Base-by-base conservation (phyloP, 2,797 vertebrate genomes). In the Microctenopoma stevenorrisi region DNA sequence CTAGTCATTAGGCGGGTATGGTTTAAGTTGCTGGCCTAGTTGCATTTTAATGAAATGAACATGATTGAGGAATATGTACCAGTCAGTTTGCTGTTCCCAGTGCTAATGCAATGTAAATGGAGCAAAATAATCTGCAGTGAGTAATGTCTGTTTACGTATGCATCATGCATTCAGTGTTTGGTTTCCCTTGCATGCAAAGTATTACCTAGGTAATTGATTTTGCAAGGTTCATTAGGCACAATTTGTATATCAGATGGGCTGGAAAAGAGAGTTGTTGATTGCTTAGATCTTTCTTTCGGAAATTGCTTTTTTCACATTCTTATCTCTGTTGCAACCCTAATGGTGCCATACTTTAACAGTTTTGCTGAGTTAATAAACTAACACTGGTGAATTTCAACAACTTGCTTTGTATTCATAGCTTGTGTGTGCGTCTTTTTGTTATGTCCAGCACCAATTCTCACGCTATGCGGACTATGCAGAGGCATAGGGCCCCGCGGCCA, bases 221-320 rank as follows among this genome's bases (percentile, higher is more conserved):
- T 91, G 87, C 83, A 85, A 53, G 87, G 85, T 93, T 94, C 92
- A 93, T 94, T 93, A 93, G 86, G 91, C 86, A 81, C 89, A 93
- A 93, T 94, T 94, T 93, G 91, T 93, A 90, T 91, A 91, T 92
- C 87, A 91, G 91, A 92, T 91, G 91, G 89, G 89, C 87, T 91
- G 89, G 88, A 93, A 93, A 93, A 91, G 85, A 93, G 93, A 91
- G 89, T 89, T 90, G 88, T 92, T 93, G 88, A 93, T 94, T 92
- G 91, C 88, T 89, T 88, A 84, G 88, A 91, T 91, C 88, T 91
- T 90, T 86, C 86, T 90, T 92, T 88, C 52, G 72, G 82, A 89
- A 91, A 91, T 86, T 81, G 72, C 76, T 79, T 91, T 86, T 86
- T 68, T 75, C 78, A 77, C 72, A 69, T 84, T 72, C 76, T 88